Evolutionary conservation across 2,797 vertebrate genomes (phyloP), one percentile per base, ranked within the genome.

Genomic region (Aphelocoma californica): DNA sequence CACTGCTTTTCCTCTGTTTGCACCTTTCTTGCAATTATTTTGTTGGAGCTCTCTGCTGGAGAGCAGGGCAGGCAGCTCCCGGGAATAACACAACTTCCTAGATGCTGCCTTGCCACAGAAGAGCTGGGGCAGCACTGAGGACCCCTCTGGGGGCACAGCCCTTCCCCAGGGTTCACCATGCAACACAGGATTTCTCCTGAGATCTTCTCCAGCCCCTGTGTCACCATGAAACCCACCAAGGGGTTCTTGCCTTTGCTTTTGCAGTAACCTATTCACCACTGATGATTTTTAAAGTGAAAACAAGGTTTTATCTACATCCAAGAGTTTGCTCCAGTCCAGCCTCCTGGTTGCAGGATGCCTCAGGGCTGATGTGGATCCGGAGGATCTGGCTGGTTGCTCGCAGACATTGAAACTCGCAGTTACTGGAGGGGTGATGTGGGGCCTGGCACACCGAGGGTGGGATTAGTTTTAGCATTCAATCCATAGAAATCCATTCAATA

Each of bases 361-460:
- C 31, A 8, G 32, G 60, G 70, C 62, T 5, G 6, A 17, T 40
- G 36, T 1, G 0, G 20, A 42, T 77, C 60, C 2, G 2, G 26
- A 67, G 73, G 31, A 61, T 72, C 42, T 5, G 14, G 21, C 31
- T 78, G 72, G 18, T 29, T 8, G 3, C 24, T 38, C 1, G 0
- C 58, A 93, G 83, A 40, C 31, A 11, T 14, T 0, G 2, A 90
- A 81, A 51, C 24, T 47, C 10, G 12, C 18, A 48, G 42, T 42
- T 29, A 47, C 34, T 40, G 61, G 84, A 74, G 20, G 32, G 45
- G 32, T 61, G 51, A 66, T 6, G 12, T 38, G 38, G 47, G 42
- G 38, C 45, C n/a, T 51, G 31, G 48, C 34, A 44, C 64, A 66
- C 24, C 0, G 8, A 64, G 25, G 34, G 11, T 57, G 28, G 5